phyloP scores from a whole-genome alignment of 1,140 invertebrate genomes.

The Drosophila nikananu region DNA sequence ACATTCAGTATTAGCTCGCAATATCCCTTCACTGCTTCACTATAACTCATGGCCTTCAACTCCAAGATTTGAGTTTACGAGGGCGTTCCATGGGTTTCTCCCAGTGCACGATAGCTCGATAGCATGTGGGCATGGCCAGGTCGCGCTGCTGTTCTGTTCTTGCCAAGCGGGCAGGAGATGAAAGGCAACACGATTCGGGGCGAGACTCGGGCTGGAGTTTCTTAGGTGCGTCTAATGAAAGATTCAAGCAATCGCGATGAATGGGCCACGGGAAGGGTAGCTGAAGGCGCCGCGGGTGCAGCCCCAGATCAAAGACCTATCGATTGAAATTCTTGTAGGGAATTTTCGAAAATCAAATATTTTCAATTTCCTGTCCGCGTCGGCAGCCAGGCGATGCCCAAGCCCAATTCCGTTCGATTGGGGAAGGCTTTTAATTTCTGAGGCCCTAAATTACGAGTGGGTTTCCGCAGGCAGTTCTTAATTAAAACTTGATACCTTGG shows the following conservation, averaged over 20 bases:
- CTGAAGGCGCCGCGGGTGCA: conserved; percentile 24
- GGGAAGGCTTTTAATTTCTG: not conserved
- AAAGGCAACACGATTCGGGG: conserved; percentile 45
- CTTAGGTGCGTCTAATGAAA: conserved; percentile 54
- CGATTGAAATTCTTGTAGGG: conserved; percentile 43
- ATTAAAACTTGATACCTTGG: conserved; percentile 28
- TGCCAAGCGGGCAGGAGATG: conserved; percentile 42
- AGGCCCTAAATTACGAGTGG: not conserved
- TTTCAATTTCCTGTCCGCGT: conserved; percentile 44
- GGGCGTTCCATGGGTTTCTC: not conserved
- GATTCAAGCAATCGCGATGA: conserved; percentile 47
- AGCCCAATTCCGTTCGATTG: conserved; percentile 22
- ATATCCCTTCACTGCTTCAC: not conserved
- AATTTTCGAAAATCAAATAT: conserved; percentile 50
- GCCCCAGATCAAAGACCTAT: conserved; percentile 50
- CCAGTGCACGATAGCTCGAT: conserved; percentile 21
- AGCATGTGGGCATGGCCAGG: conserved; percentile 27
- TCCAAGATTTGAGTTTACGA: not conserved
- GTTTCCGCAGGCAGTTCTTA: conserved; percentile 20
- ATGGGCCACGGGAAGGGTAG: conserved; percentile 18
- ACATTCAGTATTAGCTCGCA: not conserved
- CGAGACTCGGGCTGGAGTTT: conserved; percentile 25
- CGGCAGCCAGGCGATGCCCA: conserved; percentile 16
- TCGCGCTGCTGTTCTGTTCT: conserved; percentile 38
- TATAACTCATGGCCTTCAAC: not conserved